Base-by-base conservation (phyloP, 35 echinoderm and acorn worm species). In the Ophiothrix spiculata region DNA sequence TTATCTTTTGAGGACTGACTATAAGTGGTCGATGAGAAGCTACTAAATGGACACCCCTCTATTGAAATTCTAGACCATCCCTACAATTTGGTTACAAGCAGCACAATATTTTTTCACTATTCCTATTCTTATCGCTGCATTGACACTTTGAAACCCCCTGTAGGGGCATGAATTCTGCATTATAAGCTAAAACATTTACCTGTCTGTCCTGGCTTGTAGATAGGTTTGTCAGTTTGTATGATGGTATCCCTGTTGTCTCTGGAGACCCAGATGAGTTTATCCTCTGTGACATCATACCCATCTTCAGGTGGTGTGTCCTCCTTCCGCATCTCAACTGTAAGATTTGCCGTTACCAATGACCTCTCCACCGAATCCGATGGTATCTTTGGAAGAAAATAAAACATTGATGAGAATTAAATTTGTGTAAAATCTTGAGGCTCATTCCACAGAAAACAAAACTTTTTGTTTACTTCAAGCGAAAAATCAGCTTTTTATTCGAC, bases 151-250 rank as follows among this genome's bases (percentile, higher is more conserved):
- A n/a, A 80, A 38, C 0, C 10, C 17, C 78, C 33, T 16, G 17
- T 25, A 25, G 0, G 0, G 16, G 0, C 0, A 32, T 38, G 16
- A 39, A 45, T 1, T 38, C 10, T 80, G 38, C 41, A 28, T 28
- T 60, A 33, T n/a, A n/a, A n/a, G n/a, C n/a, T n/a, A 19, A 33
- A 80, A 15, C 21, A 83, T 74, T 83, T 90, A 94, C 92, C 92
- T 39, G 80, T 90, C 75, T 94, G 92, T 0, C 92, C 92, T 31
- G 92, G 92, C 79, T 94, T 90, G 54, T 94, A 94, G 31, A 94
- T 86, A 28, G 92, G 88, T 81, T 94, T 94, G 84, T 94, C 92
- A 32, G 92, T 94, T 34, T 94, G 88, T 31, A 94, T 81, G 39
- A 90, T 91, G 32, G 83, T 94, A 21, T 86, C 75, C 39, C 81